Evolutionary conservation across 2,888 invertebrate species (phyloP).

Genomic region (Cephus pygmeus): DNA sequence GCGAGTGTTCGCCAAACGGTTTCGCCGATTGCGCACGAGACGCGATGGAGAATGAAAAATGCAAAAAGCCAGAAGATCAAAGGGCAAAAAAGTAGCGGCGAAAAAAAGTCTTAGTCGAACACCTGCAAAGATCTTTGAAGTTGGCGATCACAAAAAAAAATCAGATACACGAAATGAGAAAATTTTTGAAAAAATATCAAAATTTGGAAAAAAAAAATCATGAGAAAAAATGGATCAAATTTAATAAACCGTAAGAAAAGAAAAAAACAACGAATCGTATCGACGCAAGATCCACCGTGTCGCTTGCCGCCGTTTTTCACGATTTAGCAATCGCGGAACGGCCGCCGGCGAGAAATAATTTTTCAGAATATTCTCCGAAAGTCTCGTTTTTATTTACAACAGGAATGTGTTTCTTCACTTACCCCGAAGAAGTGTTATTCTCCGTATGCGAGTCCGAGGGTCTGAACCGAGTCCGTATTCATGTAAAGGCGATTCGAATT

Average conservation of each 20-base stretch:
- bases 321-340: constrained; percentile 15
- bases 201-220: constrained; percentile 1
- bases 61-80: not conserved
- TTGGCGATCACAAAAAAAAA: not conserved
- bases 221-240: constrained; percentile 1
- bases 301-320: not conserved
- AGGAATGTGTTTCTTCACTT: not conserved
- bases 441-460: constrained; percentile 61
- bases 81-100: not conserved
- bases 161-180: not conserved
- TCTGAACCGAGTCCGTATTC: not conserved
- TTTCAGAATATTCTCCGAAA: constrained; percentile 62
- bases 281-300: constrained; percentile 13
- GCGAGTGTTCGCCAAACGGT: not conserved
- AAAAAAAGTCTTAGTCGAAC: not conserved
- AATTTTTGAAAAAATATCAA: not conserved
- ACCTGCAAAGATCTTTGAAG: not conserved
- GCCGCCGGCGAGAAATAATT: constrained; percentile 51
- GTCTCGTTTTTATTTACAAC: constrained; percentile 38
- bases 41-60: not conserved
- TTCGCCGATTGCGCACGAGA: not conserved
- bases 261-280: not conserved
- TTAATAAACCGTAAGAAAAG: not conserved
- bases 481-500: not conserved
- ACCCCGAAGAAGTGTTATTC: constrained; percentile 27